phyloP scores from a whole-genome alignment of 1,140 invertebrate species.

The Phortica variegata region DNA sequence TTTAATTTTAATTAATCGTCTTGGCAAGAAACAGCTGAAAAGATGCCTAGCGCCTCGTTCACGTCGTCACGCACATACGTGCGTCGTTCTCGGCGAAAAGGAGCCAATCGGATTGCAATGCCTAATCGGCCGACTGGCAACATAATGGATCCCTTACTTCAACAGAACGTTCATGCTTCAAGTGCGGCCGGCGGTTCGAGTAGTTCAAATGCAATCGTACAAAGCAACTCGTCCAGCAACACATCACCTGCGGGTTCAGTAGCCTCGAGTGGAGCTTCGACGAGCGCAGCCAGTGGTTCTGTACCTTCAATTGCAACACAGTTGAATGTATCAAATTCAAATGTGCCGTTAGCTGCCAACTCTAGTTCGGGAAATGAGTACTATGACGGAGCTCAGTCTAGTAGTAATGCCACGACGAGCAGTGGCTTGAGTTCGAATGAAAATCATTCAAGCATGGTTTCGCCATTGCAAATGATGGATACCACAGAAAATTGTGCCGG shows the following conservation, averaged over 20 bases:
- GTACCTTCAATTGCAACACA: slow-evolving; percentile 1
- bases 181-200: slow-evolving; percentile 58
- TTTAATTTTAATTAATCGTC: too few species aligned
- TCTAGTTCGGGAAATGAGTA: slow-evolving; percentile 33
- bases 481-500: slow-evolving; percentile 24
- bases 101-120: slow-evolving; percentile 77
- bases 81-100: slow-evolving; percentile 77
- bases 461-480: slow-evolving; percentile 38
- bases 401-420: slow-evolving; percentile 9
- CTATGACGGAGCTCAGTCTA: slow-evolving; percentile 36
- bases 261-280: slow-evolving; percentile 1
- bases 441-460: slow-evolving; percentile 26
- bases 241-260: background rate
- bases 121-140: slow-evolving; percentile 71
- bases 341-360: slow-evolving; percentile 4
- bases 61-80: slow-evolving; percentile 83
- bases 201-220: background rate
- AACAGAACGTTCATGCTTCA: slow-evolving; percentile 67
- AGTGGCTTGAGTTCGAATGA: slow-evolving; percentile 10
- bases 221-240: slow-evolving; percentile 17
- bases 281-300: slow-evolving; percentile 3
- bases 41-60: slow-evolving; percentile 88
- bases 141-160: slow-evolving; percentile 56
- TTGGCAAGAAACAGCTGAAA: slow-evolving; percentile 49
- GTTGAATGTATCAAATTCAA: slow-evolving; percentile 1